Percentiles rank a stretch among this genome's conserved stretches.
phyloP scores from a whole-genome alignment of 2,888 invertebrate species.

The Cacoxenus indagator region DNA sequence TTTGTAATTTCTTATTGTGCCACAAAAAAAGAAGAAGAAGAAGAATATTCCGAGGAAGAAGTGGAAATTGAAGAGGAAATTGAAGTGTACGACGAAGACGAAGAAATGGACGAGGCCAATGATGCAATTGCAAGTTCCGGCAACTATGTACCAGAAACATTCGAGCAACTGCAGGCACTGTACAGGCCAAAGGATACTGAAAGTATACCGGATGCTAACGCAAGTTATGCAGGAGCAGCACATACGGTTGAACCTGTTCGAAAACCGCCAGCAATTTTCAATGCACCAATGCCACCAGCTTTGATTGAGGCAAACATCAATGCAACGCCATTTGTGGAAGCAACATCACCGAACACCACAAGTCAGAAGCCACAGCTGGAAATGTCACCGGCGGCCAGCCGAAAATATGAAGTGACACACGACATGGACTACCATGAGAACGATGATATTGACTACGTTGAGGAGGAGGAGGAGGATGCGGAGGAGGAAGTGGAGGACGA shows the following conservation, averaged over 20 bases:
- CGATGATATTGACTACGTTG: conserved; percentile 63
- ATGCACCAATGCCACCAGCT: conserved; percentile 32
- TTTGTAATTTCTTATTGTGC: background rate
- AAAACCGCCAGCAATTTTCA: conserved; percentile 32
- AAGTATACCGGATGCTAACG: background rate
- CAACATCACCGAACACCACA: conserved; percentile 8
- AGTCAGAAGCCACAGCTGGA: conserved; percentile 24
- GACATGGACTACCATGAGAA: conserved; percentile 43
- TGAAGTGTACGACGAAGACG: conserved; percentile 63
- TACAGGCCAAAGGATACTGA: conserved; percentile 48
- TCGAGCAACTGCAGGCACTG: conserved; percentile 66
- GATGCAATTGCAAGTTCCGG: conserved; percentile 68
- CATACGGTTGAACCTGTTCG: background rate
- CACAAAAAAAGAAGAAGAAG: no score
- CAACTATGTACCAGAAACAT: conserved; percentile 63
- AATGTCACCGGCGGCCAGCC: conserved; percentile 25
- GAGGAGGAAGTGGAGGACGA: conserved; percentile 19
- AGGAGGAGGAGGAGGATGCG: conserved; percentile 14
- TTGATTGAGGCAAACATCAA: conserved; percentile 26
- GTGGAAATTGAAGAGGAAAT: conserved; percentile 64
- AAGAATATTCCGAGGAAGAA: conserved; percentile 66
- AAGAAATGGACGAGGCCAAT: conserved; percentile 57
- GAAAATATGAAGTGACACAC: conserved; percentile 34
- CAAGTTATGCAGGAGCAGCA: background rate
- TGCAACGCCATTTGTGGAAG: conserved; percentile 8